Base-by-base conservation (phyloP, 2,113 vertebrate genomes). In the Notechis scutatus region DNA sequence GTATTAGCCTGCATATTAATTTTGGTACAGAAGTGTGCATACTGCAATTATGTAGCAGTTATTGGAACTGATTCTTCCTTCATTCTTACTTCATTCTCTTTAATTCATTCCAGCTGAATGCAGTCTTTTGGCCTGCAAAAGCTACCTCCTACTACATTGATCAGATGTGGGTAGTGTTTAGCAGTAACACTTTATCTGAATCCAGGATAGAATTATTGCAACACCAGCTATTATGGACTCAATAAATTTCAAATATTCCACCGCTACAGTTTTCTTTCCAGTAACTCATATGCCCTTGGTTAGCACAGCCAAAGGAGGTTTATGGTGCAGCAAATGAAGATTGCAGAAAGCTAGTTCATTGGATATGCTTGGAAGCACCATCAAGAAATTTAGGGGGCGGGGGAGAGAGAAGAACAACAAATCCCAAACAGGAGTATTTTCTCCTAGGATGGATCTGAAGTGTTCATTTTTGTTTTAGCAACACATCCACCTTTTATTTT, bases 271-370 rank as follows among this genome's bases (percentile, higher is more conserved):
- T 95, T 89, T 92, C 45, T 85, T 92, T 92, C 21, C 50, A 89
- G 94, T 90, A 96, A 61, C 54, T 95, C 56, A 88, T 85, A 69
- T 5, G 55, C 74, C 89, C 56, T 91, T 54, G 55, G 93, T 95
- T 94, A 89, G 87, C 42, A 18, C 87, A 92, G 55, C n/a, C 34
- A 39, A 94, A 94, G 54, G 56, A 45, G 54, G 26, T 90, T 93
- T 95, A 89, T 93, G 9, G 91, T 90, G 92, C 91, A 92, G 14
- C 54, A 95, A 96, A 93, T 87, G 59, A 94, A 95, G 90, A 15
- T 0, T 20, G 88, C 15, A 92, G 91, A 95, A 94, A 91, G 88
- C 54, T 74, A 50, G 88, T 74, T 92, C 88, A 88, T 91, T 88
- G 86, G 64, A 88, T 85, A 85, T 85, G 61, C 93, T 93, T 81